Evolutionary conservation across 2,888 invertebrate genomes (phyloP), one percentile per base, ranked within the genome.

Genomic region (Acutogordius australiensis): DNA sequence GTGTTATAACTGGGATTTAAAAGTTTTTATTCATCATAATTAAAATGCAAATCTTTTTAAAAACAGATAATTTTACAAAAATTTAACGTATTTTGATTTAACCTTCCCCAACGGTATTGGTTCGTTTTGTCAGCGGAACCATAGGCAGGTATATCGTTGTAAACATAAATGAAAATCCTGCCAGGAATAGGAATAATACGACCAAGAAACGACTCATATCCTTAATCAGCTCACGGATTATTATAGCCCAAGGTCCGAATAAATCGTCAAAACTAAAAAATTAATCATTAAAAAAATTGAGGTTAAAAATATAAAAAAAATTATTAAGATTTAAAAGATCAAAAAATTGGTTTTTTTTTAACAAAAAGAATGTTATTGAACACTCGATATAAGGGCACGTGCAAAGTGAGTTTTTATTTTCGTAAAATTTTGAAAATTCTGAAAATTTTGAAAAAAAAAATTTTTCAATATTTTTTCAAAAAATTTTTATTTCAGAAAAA

Each of bases 201-300:
- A 94, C 91, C 63, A 99, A 78, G 72, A 99, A 99, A 63, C 88
- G 77, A n/a, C 84, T 84, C 65, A 90, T 76, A 72, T 90, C 88
- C 71, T 69, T 69, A 65, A 73, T 67, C 21, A 72, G 65, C 85
- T 73, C 72, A 27, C 91, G 84, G 68, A 99, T 99, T 70, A 99
- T 99, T 69, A 99, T 97, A 30, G 94, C 94, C 97, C 97, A 99
- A 0, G 97, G 97, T 57, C 97, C 97, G 70, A 99, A 99, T 26
- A 99, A 77, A 73, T 97, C 88, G 72, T 99, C 97, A 71, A 99
- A 97, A 28, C 91, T 91, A 59, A 99, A 75, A 71, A 97, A 99
- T 75, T 75, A n/a, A n/a, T n/a, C n/a, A n/a, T n/a, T n/a, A n/a
- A n/a, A n/a, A n/a, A n/a, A n/a, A n/a, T n/a, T n/a, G n/a, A n/a